Conservation (phyloP, 1,140 invertebrate genomes). For the Chlorops oryzae region DNA sequence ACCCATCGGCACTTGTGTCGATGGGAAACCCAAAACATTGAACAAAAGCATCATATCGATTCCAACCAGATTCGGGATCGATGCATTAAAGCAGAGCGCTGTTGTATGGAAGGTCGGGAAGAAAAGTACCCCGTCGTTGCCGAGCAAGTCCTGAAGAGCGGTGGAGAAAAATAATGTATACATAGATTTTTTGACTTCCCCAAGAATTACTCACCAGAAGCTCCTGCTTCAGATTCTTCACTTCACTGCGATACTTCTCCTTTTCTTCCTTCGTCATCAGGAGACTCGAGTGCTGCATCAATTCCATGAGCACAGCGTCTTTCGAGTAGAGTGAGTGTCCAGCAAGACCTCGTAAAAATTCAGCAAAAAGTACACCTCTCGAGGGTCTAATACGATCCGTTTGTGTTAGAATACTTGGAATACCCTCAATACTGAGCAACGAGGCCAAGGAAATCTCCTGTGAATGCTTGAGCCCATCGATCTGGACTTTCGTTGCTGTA, state of each 20-base stretch:
- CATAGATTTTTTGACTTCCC: not conserved
- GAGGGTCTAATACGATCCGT: constrained; percentile 19
- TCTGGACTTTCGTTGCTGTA: constrained; percentile 7
- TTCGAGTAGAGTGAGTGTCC: constrained; percentile 34
- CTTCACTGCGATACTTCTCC: constrained; percentile 23
- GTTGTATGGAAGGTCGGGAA: constrained; percentile 63
- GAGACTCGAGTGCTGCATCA: constrained; percentile 27
- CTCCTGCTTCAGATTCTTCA: constrained; percentile 15
- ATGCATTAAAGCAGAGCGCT: constrained; percentile 59
- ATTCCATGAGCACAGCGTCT: constrained; percentile 33
- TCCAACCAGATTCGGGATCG: constrained; percentile 55
- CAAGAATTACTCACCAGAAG: constrained; percentile 21
- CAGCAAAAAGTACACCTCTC: constrained; percentile 21
- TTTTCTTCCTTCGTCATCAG: constrained; percentile 17
- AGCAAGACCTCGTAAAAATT: constrained; percentile 28
- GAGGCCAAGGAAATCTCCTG: constrained; percentile 24
- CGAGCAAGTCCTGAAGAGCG: constrained; percentile 50
- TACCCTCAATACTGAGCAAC: constrained; percentile 27
- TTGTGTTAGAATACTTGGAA: constrained; percentile 38
- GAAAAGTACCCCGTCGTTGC: constrained; percentile 64
- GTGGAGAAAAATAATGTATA: not conserved
- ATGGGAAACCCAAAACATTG: constrained; percentile 70
- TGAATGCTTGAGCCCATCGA: constrained; percentile 19
- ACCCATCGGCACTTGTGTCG: constrained; percentile 68
- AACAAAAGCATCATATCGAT: constrained; percentile 65